Conservation (phyloP, 2,888 invertebrate genomes). For the Arge pagana region DNA sequence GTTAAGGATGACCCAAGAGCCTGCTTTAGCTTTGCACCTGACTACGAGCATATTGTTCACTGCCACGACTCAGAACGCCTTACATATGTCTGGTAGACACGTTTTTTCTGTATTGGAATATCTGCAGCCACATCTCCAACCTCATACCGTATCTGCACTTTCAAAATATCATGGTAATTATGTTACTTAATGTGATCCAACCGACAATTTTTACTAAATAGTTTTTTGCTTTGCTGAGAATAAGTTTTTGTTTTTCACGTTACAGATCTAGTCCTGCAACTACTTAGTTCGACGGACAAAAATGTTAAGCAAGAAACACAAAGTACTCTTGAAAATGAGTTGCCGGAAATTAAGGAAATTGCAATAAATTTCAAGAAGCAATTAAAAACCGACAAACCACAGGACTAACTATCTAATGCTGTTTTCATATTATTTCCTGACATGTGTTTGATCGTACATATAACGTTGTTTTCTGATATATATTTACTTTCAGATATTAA, state of each 20-base stretch:
- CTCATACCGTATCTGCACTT: conserved; percentile 68
- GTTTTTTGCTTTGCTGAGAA: background rate
- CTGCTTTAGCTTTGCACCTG: conserved; percentile 79
- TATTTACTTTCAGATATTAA: no score
- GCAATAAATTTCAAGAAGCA: conserved; percentile 62
- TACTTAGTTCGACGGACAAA: conserved; percentile 62
- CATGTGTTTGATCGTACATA: no score
- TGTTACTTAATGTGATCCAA: background rate
- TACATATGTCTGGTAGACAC: conserved; percentile 93
- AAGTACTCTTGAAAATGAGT: conserved; percentile 60
- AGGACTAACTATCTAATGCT: conserved; percentile 33
- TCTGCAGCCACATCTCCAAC: conserved; percentile 71
- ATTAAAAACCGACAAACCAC: conserved; percentile 45
- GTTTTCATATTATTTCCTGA: no score
- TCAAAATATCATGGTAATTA: conserved; percentile 77
- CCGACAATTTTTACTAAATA: background rate
- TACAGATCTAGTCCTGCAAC: conserved; percentile 69
- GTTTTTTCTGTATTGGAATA: conserved; percentile 79
- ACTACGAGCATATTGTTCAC: conserved; percentile 80
- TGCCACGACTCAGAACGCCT: conserved; percentile 76
- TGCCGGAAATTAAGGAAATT: conserved; percentile 61
- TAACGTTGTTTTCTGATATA: no score
- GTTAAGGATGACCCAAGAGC: conserved; percentile 73
- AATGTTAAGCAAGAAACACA: conserved; percentile 60
- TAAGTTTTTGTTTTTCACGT: conserved; percentile 36